These are phyloP conservation scores for Himalopsyche tibetana DNA, from an alignment of 2,888 invertebrate species.

Conservation along the genomic window DNA sequence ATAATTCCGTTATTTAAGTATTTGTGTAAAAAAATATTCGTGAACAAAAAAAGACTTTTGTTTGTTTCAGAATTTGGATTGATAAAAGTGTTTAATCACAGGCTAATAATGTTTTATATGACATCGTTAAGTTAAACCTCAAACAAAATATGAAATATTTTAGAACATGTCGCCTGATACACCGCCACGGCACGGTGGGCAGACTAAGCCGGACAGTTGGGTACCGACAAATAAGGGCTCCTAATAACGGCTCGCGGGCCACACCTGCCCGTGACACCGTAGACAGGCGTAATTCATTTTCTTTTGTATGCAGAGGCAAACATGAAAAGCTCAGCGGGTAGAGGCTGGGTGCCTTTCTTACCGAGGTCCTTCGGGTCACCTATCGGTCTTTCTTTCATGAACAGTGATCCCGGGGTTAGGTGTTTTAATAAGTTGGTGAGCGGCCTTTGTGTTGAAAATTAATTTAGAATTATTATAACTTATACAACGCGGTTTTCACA, in stretches of 20 bases:
- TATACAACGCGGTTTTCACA: too few species aligned
- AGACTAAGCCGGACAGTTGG: conserved; percentile 3
- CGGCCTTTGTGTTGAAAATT: not conserved
- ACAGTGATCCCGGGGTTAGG: conserved; percentile 10
- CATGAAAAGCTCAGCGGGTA: not conserved
- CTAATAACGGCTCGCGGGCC: conserved; percentile 52
- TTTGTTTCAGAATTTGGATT: too few species aligned
- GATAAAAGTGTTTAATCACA: too few species aligned
- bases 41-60: too few species aligned
- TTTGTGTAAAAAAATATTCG: too few species aligned
- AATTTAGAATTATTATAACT: not conserved
- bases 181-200: not conserved
- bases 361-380: conserved; percentile 5
- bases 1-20: too few species aligned
- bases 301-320: conserved; percentile 57
- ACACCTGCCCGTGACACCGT: conserved; percentile 59
- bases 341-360: conserved; percentile 1
- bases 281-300: conserved; percentile 61
- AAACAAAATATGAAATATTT: not conserved
- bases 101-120: too few species aligned
- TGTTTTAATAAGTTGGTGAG: conserved; percentile 15
- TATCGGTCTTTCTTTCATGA: conserved; percentile 42
- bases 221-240: conserved; percentile 55
- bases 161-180: not conserved
- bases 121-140: not conserved